Evolutionary conservation across 2,888 invertebrate species (phyloP).

Genomic region (Cerastis leucographa): DNA sequence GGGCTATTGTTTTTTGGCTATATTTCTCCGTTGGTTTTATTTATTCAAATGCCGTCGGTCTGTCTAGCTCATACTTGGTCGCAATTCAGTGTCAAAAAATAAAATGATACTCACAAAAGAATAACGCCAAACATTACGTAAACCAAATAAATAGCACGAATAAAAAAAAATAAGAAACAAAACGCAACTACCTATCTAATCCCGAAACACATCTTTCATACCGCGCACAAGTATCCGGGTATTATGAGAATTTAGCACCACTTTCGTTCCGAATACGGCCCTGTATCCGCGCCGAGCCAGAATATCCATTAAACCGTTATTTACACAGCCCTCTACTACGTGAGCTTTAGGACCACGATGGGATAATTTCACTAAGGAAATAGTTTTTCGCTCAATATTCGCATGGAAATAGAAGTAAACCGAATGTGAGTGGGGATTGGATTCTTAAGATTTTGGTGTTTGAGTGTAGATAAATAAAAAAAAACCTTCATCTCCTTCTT

Average conservation of each 20-base stretch:
- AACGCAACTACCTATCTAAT: conserved; percentile 47
- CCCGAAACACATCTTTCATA: conserved; percentile 47
- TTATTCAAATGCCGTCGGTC: too few relatives aligned
- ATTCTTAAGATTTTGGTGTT: conserved; percentile 39
- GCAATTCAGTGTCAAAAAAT: not conserved
- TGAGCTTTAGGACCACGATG: conserved; percentile 75
- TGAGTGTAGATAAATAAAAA: not conserved
- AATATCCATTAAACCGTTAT: conserved; percentile 87
- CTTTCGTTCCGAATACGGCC: conserved; percentile 54
- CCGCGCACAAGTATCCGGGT: conserved; percentile 50
- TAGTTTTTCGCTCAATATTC: conserved; percentile 77
- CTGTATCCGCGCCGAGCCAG: conserved; percentile 77
- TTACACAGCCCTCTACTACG: conserved; percentile 83
- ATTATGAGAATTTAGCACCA: conserved; percentile 60
- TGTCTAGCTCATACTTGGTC: not conserved
- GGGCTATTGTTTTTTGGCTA: too few relatives aligned
- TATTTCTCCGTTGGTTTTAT: not conserved
- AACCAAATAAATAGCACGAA: conserved; percentile 16
- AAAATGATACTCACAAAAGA: not conserved
- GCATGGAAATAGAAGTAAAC: conserved; percentile 53
- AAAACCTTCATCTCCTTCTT: too few relatives aligned
- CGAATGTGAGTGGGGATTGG: conserved; percentile 37
- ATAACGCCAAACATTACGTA: conserved; percentile 4
- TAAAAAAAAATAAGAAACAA: conserved; percentile 34
- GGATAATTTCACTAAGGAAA: conserved; percentile 80